Conservation (phyloP, 2,113 vertebrate species). For the Syrrhaptes paradoxus region DNA sequence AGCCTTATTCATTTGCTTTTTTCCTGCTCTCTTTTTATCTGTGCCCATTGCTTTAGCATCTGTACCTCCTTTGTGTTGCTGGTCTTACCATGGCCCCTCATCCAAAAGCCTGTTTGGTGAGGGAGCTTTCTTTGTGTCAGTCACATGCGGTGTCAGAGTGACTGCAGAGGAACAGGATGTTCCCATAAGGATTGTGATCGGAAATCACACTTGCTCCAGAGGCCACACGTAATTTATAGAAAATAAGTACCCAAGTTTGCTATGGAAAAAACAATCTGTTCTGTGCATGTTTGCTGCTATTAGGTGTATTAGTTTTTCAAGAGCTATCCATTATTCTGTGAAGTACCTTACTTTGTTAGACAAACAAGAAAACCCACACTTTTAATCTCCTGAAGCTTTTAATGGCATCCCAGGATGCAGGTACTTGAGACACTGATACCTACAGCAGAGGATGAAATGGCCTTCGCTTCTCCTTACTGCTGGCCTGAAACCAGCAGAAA, state of each 20-base stretch:
- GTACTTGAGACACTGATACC: conserved; percentile 41
- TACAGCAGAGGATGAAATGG: conserved; percentile 38
- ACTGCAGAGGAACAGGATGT: not conserved
- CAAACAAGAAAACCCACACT: conserved; percentile 45
- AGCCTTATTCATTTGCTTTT: not conserved
- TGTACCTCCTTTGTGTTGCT: not conserved
- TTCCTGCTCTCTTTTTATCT: not conserved
- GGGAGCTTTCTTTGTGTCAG: not conserved
- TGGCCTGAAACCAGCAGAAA: conserved; percentile 24
- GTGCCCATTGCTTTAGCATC: not conserved
- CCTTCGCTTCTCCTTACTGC: not conserved
- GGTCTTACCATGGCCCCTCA: not conserved
- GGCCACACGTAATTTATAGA: not conserved
- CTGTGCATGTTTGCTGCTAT: conserved; percentile 1
- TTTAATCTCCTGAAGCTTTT: conserved; percentile 53
- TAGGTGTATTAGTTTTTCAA: conserved; percentile 39
- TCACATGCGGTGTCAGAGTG: not conserved
- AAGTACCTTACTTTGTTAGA: conserved; percentile 47
- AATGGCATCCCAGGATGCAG: conserved; percentile 45
- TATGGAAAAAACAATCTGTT: not conserved
- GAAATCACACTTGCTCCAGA: not conserved
- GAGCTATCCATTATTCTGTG: conserved; percentile 29
- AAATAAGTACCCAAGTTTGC: not conserved
- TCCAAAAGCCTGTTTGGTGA: not conserved
- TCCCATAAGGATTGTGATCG: not conserved